phyloP scores from a whole-genome alignment of 2,888 invertebrate species.

The Heteropelma amictum region DNA sequence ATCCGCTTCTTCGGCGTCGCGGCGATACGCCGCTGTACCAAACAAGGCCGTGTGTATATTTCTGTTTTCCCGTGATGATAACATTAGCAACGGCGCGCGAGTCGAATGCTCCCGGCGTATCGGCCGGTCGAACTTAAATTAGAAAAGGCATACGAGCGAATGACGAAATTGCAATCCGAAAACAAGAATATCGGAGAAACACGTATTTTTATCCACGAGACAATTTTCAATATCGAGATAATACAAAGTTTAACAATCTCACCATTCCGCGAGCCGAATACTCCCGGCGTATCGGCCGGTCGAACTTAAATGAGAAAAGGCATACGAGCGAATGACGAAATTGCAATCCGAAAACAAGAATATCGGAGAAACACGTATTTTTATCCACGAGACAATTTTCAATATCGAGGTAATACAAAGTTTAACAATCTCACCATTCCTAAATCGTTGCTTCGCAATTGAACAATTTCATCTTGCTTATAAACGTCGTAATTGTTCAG shows the following conservation, averaged over 20 bases:
- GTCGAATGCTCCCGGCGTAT: neutral
- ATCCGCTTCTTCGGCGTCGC: neutral
- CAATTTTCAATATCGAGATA: too few relatives aligned
- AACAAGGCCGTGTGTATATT: conserved; percentile 2
- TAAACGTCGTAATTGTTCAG: too few relatives aligned
- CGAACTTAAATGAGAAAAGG: neutral
- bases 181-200: neutral
- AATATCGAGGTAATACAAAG: too few relatives aligned
- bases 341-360: neutral
- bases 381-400: too few relatives aligned
- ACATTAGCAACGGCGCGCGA: neutral
- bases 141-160: neutral
- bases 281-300: neutral
- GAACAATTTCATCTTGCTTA: too few relatives aligned
- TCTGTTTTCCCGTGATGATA: conserved; percentile 11
- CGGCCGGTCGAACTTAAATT: neutral
- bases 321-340: neutral
- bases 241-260: too few relatives aligned
- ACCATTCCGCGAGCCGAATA: neutral
- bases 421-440: neutral
- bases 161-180: neutral
- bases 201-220: too few relatives aligned
- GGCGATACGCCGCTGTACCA: neutral
- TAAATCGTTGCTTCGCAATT: too few relatives aligned
- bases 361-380: too few relatives aligned